Percentiles rank a stretch among this genome's conserved stretches.
Evolutionary conservation across 2,797 vertebrate genomes (phyloP).

Genomic region (Clarias fuscus): DNA sequence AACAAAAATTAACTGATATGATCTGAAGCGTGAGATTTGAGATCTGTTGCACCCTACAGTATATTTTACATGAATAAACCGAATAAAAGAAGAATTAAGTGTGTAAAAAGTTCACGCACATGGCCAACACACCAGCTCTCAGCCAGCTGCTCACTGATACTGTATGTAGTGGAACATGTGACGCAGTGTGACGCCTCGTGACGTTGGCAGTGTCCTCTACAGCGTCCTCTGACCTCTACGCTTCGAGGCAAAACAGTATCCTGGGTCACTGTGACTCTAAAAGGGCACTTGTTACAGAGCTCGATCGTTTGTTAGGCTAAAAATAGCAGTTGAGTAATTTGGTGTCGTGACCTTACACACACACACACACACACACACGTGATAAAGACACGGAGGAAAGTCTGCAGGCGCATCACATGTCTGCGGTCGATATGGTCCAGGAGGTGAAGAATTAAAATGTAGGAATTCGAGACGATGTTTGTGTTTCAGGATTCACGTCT

Average conservation of each 20-base stretch:
- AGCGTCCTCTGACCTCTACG: background rate
- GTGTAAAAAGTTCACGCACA: background rate
- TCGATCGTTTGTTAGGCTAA: slow-evolving; percentile 20
- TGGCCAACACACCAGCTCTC: background rate
- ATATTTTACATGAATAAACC: too few species aligned
- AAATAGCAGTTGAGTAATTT: slow-evolving; percentile 45
- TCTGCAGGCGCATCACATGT: background rate
- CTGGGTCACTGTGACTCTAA: background rate
- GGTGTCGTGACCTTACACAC: background rate
- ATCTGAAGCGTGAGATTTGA: too few species aligned
- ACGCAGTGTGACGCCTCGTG: background rate
- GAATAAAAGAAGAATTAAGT: background rate
- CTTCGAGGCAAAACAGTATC: slow-evolving; percentile 4
- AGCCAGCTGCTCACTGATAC: background rate
- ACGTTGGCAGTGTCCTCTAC: slow-evolving; percentile 5
- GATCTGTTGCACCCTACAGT: too few species aligned
- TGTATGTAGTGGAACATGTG: slow-evolving; percentile 9
- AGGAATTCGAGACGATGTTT: too few species aligned
- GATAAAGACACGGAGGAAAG: background rate
- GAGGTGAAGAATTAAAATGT: too few species aligned
- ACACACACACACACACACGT: background rate
- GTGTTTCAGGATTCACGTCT: too few species aligned
- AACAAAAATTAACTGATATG: too few species aligned
- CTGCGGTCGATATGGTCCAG: background rate
- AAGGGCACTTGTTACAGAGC: background rate